Evolutionary conservation across 2,888 invertebrate species (phyloP), one percentile per base, ranked within the genome.

Genomic region (Ceratothoa steindachneri): DNA sequence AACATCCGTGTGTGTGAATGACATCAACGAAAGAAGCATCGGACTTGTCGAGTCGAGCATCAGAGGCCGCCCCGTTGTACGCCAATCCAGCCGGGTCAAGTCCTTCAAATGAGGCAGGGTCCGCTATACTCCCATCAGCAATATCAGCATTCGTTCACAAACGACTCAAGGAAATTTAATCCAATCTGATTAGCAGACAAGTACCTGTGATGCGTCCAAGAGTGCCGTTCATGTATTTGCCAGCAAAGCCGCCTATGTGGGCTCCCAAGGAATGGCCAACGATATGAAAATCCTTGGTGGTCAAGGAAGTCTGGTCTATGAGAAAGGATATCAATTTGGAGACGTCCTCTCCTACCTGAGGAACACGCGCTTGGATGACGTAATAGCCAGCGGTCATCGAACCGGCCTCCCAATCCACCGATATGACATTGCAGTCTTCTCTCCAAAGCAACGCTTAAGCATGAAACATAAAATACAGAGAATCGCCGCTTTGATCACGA

Each of bases 321-420:
- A 82, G 73, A 66, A 79, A 81, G 9, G 71, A 30, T 4, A 82
- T 67, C 68, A 82, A 30, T 41, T 82, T 68, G 0, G 83, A 84
- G 0, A 84, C 73, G 29, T 83, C 81, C 7, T 81, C 80, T 0
- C 84, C 85, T 1, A 84, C 83, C 81, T 82, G 31, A 24, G 31
- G 53, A 0, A 80, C 77, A 41, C 81, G 75, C 5, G 30, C 70
- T 28, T 78, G 80, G 3, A 81, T 80, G 0, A 71, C 70, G 12
- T 81, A 81, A 80, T 83, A 83, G n/a, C 80, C 73, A 22, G 80
- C 73, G 24, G 80, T 80, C 2, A 77, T 74, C 0, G 82, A 81
- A n/a, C 82, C 73, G 1, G 77, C 73, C 9, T 82, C 83, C 88
- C 88, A 88, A 81, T 88, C 86, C 0, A 87, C 84, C 9, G 84